Evolutionary conservation across 2,888 invertebrate genomes (phyloP), one percentile per base, ranked within the genome.

Genomic region (Cheilosia urbana): DNA sequence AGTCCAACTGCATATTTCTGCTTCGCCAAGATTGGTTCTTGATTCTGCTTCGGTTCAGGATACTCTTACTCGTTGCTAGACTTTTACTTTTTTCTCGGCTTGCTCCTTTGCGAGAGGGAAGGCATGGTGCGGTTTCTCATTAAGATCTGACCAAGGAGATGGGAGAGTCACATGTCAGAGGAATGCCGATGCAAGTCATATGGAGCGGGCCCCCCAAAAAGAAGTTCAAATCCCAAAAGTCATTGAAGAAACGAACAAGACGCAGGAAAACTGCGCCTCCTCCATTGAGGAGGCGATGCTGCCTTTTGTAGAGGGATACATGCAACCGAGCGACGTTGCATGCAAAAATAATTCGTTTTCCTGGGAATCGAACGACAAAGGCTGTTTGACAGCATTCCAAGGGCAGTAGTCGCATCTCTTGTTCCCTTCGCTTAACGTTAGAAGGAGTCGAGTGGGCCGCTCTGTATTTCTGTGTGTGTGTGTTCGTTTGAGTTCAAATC

Each of bases 301-400:
- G 40, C 47, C 11, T 24, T 24, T 55, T 19, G 7, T 55, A 27
- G 7, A 30, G 51, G 30, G 40, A 65, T 66, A 79, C 66, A 71
- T 66, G 75, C 49, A 19, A 45, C 58, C 11, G 1, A 60, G 42
- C 17, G 45, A 24, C 51, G 51, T 51, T 79, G 71, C 80, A 80
- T 85, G 85, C 75, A 77, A 85, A 81, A 81, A 76, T 73, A 76
- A 85, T 77, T 72, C 66, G 71, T 85, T 80, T 85, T 85, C 85
- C 72, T 77, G 76, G 60, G 85, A 85, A 85, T 85, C 80, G 81
- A 81, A 68, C 71, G 71, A 63, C 65, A 47, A 73, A 76, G 66
- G 85, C 65, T 53, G 85, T 85, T 76, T 85, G 76, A 77, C 85
- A 63, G 77, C 81, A 85, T 85, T 85, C 85, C 85, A 85, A 66